Evolutionary conservation across 2,888 invertebrate genomes (phyloP).

Genomic region (Cataglyphis rosenhaueri): DNA sequence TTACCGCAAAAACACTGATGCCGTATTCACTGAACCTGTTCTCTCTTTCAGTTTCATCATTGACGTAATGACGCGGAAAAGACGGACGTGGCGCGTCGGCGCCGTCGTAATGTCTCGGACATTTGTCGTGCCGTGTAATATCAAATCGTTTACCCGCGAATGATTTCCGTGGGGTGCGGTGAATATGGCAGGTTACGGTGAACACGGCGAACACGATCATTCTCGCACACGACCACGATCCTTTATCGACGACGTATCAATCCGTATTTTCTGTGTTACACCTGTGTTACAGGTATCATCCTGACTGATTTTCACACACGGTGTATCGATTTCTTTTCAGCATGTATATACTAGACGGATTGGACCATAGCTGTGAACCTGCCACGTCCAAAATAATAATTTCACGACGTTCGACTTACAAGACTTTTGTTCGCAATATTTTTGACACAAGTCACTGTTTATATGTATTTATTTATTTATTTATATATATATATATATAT

Average conservation of each 20-base stretch:
- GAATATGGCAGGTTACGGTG: slow-evolving; percentile 71
- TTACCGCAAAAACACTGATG: slow-evolving; percentile 79
- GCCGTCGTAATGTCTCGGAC: slow-evolving; percentile 15
- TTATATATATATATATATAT: not conserved
- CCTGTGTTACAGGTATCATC: slow-evolving; percentile 57
- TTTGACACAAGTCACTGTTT: not conserved
- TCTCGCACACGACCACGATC: slow-evolving; percentile 18
- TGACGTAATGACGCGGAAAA: slow-evolving; percentile 67
- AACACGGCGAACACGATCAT: slow-evolving; percentile 54
- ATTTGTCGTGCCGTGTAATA: slow-evolving; percentile 20
- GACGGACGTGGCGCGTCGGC: slow-evolving; percentile 31
- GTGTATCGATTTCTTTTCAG: slow-evolving; percentile 63
- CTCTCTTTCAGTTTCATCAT: slow-evolving; percentile 64
- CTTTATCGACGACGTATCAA: slow-evolving; percentile 36
- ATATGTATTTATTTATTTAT: slow-evolving; percentile 50
- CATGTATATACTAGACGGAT: slow-evolving; percentile 30
- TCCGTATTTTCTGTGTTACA: slow-evolving; percentile 52
- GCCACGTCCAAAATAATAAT: slow-evolving; percentile 18
- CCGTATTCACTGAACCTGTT: slow-evolving; percentile 83
- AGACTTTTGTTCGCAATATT: slow-evolving; percentile 18
- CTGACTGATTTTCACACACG: slow-evolving; percentile 21
- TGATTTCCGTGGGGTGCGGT: slow-evolving; percentile 48
- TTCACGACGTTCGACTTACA: not conserved
- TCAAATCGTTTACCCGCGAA: slow-evolving; percentile 29
- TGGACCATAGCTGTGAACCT: slow-evolving; percentile 21